phyloP scores from a whole-genome alignment of 1,140 invertebrate species.

The Periplaneta americana region DNA sequence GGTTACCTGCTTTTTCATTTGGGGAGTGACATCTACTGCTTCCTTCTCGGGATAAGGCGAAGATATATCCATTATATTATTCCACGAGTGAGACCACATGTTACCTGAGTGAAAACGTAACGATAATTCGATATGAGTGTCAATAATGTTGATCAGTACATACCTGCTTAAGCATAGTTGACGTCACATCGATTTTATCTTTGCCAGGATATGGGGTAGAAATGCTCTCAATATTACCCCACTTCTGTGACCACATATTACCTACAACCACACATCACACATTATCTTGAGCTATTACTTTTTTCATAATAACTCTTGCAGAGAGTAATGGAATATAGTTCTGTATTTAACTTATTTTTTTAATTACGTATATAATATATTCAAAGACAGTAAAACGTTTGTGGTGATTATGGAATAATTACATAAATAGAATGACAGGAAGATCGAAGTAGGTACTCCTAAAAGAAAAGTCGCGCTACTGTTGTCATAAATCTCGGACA shows the following conservation, averaged over 20 bases:
- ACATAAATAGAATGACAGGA: no score
- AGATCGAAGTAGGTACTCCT: no score
- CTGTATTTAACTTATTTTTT: no score
- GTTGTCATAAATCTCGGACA: no score
- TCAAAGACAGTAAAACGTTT: no score
- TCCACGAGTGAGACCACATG: slow-evolving; percentile 91
- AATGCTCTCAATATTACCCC: slow-evolving; percentile 71
- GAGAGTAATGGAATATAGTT: no score
- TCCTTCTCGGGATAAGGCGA: slow-evolving; percentile 70
- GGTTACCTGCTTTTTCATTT: slow-evolving; percentile 61
- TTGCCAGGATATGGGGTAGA: slow-evolving; percentile 71
- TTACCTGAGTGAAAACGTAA: slow-evolving; percentile 39
- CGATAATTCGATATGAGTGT: background rate
- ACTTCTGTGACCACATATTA: slow-evolving; percentile 88
- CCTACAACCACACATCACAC: slow-evolving; percentile 9
- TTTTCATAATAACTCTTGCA: no score
- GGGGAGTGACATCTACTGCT: slow-evolving; percentile 63
- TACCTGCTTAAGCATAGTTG: slow-evolving; percentile 63
- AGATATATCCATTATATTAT: slow-evolving; percentile 63
- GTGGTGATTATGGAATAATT: no score
- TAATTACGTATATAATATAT: no score
- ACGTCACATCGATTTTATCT: slow-evolving; percentile 62
- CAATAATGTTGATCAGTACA: background rate
- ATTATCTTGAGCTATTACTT: no score
- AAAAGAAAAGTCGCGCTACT: no score